Conservation (phyloP, 2,797 vertebrate genomes). For the Sphenopsis melanotis region DNA sequence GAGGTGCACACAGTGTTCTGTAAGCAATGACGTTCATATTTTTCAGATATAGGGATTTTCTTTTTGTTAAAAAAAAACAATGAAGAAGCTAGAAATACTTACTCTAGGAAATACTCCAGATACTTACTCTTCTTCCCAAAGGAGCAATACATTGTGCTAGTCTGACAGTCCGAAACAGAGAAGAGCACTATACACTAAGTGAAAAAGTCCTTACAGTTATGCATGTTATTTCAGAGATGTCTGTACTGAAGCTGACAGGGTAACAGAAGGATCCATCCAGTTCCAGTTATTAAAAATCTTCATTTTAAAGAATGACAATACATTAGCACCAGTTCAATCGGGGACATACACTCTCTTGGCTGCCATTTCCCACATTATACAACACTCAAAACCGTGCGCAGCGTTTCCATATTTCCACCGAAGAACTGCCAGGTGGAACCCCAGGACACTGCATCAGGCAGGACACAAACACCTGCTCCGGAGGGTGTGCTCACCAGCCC, state of each 20-base stretch:
- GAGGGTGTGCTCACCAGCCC: accelerated
- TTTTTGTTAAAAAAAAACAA: background rate
- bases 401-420: accelerated
- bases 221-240: background rate
- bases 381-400: accelerated
- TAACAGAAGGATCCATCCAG: background rate
- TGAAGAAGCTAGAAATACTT: background rate
- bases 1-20: background rate
- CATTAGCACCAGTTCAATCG: background rate
- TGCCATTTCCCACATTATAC: background rate
- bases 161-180: background rate
- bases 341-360: background rate
- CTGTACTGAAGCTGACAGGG: background rate
- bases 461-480: background rate
- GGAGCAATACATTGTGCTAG: background rate
- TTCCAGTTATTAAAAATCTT: background rate
- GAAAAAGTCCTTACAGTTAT: background rate
- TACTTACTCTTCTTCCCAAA: background rate
- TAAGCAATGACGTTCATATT: background rate
- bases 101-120: background rate
- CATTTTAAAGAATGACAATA: background rate
- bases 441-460: background rate
- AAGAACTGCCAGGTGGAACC: background rate
- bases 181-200: background rate
- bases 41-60: background rate